phyloP scores from a whole-genome alignment of 2,797 vertebrate species.

The Serranus cabrilla region DNA sequence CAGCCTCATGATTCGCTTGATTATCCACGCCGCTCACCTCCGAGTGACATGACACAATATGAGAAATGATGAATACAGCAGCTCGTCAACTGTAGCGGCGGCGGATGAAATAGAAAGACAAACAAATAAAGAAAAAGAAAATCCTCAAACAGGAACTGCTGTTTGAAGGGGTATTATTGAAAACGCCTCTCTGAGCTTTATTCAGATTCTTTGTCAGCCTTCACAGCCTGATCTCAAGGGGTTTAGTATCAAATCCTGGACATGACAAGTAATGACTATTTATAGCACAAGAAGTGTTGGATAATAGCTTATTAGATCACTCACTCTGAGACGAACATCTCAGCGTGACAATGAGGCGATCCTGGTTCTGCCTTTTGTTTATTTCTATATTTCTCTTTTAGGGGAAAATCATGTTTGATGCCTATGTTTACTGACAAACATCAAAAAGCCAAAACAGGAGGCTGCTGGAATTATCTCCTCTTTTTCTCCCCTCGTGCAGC shows the following conservation, averaged over 20 bases:
- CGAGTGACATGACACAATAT: constrained; percentile 49
- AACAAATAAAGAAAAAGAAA: constrained; percentile 49
- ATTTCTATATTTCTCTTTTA: constrained; percentile 50
- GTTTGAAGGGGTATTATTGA: constrained; percentile 65
- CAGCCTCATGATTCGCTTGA: constrained; percentile 54
- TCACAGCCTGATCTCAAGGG: constrained; percentile 65
- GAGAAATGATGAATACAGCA: constrained; percentile 51
- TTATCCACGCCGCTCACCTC: constrained; percentile 57
- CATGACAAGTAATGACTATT: constrained; percentile 76
- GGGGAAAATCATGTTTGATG: constrained; percentile 57
- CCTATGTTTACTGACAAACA: constrained; percentile 60
- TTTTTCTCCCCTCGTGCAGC: background rate
- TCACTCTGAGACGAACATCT: constrained; percentile 47
- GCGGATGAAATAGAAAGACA: constrained; percentile 18
- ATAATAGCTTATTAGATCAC: constrained; percentile 73
- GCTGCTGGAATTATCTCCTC: constrained; percentile 31
- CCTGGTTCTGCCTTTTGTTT: constrained; percentile 28
- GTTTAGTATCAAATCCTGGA: constrained; percentile 75
- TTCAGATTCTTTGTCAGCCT: constrained; percentile 67
- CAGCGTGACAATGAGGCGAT: constrained; percentile 57
- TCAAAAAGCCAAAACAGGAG: constrained; percentile 44
- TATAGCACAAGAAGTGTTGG: constrained; percentile 63
- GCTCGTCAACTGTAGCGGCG: constrained; percentile 31
- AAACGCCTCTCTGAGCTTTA: constrained; percentile 56
- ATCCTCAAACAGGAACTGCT: constrained; percentile 64